These are phyloP conservation scores for Mionectes macconnelli DNA, from an alignment of 2,113 vertebrate species.

Conservation along the genomic window DNA sequence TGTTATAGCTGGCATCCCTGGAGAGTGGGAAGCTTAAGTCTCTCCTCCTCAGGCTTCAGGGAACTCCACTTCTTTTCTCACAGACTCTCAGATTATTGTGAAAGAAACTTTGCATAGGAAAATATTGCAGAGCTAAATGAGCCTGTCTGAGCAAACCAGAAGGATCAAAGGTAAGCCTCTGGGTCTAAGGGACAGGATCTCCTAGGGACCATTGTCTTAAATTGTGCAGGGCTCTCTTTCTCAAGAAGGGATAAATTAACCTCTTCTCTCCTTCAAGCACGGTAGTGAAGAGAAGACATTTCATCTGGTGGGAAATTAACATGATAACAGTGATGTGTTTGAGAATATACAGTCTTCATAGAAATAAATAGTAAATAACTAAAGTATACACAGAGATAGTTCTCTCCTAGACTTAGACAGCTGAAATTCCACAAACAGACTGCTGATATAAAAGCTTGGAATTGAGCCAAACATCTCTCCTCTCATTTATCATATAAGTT, in stretches of 20 bases:
- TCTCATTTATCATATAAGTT: not conserved
- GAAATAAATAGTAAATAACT: not conserved
- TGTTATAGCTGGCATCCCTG: not conserved
- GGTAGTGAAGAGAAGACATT: not conserved
- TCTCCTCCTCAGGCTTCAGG: not conserved
- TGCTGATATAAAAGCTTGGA: not conserved
- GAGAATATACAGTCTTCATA: not conserved
- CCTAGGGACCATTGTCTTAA: not conserved
- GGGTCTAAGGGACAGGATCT: not conserved
- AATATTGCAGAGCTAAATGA: not conserved
- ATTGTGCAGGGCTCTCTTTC: not conserved
- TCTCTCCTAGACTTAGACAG: not conserved
- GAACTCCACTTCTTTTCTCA: not conserved
- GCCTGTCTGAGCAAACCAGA: not conserved
- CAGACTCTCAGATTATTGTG: not conserved
- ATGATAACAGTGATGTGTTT: not conserved
- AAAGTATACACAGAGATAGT: not conserved
- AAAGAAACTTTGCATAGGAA: not conserved
- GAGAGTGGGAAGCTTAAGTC: not conserved
- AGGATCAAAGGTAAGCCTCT: not conserved
- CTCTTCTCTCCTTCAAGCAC: not conserved
- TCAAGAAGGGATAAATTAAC: not conserved
- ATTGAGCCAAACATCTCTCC: not conserved
- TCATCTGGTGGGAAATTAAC: not conserved
- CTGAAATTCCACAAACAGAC: not conserved